Conservation (phyloP, 2,113 vertebrate species). For the Xiphorhynchus elegans region DNA sequence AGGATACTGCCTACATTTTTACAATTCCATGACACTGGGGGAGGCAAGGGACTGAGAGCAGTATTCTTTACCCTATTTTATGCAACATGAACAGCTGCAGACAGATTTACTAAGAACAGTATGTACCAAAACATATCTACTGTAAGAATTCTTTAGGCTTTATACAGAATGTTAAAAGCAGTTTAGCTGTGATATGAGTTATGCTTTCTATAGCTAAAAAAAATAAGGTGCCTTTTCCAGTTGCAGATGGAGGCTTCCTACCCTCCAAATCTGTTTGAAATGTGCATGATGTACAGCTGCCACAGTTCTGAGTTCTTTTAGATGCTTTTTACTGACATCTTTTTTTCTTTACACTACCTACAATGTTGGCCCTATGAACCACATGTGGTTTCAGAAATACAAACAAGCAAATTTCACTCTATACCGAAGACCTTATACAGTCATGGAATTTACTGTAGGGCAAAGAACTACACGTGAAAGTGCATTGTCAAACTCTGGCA, state of each 20-base stretch:
- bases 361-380: neutral
- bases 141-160: neutral
- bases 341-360: neutral
- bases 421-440: neutral
- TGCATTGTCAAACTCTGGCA: neutral
- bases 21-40: neutral
- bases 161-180: neutral
- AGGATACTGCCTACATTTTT: neutral
- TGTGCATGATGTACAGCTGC: neutral
- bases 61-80: neutral
- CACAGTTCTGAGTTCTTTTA: neutral
- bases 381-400: neutral
- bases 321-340: neutral
- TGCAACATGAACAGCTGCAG: rapidly evolving
- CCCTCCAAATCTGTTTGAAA: neutral
- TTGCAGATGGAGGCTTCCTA: neutral
- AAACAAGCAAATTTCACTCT: neutral
- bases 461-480: neutral
- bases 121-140: neutral
- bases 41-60: neutral
- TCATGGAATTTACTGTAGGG: neutral
- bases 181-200: neutral
- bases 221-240: neutral
- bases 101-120: neutral
- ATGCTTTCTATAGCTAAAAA: neutral